Base-by-base conservation (phyloP, 2,797 vertebrate genomes). In the Lepidocolaptes lacrymiger region DNA sequence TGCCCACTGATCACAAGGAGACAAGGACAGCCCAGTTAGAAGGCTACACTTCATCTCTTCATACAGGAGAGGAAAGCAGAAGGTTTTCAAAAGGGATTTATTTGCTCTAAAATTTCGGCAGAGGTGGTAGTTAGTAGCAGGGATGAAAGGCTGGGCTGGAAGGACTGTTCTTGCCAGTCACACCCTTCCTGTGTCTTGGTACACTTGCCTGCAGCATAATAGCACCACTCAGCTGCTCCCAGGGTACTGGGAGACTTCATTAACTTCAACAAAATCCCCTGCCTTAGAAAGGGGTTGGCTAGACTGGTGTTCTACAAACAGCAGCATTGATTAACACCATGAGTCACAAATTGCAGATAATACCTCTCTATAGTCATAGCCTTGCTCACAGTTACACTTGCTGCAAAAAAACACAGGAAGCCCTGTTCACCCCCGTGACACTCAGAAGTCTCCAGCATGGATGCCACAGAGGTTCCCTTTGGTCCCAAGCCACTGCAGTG, bases 401-500 rank as follows among this genome's bases (percentile, higher is more conserved):
- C 12, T 52, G 28, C 64, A 49, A 26, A 19, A 27, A 17, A 5
- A 12, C 19, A 36, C n/a, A 26, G 6, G 13, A 7, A 39, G 8
- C 37, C 34, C 54, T 59, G 26, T 37, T 22, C 14, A 16, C 11
- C 8, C 8, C 2, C 10, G 21, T 5, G 6, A 52, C 46, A 55
- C 43, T 52, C 66, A 36, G 52, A 62, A 4, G 18, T 23, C 32
- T 59, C 26, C 39, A 64, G 20, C n/a, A 51, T 0, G 0, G 61
- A 56, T 44, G 32, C 64, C 39, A 24, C 32, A 48, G 32, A 7
- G 32, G 6, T 4, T 76, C 12, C 32, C 10, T 36, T 46, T 1
- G 2, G 37, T 30, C n/a, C 61, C 61, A 37, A 30, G 12, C 26
- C 14, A 12, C 34, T 7, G 0, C 0, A 1, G 39, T 27, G 34